Evolutionary conservation across 2,113 vertebrate species (phyloP).

Genomic region (Hemiscyllium ocellatum): DNA sequence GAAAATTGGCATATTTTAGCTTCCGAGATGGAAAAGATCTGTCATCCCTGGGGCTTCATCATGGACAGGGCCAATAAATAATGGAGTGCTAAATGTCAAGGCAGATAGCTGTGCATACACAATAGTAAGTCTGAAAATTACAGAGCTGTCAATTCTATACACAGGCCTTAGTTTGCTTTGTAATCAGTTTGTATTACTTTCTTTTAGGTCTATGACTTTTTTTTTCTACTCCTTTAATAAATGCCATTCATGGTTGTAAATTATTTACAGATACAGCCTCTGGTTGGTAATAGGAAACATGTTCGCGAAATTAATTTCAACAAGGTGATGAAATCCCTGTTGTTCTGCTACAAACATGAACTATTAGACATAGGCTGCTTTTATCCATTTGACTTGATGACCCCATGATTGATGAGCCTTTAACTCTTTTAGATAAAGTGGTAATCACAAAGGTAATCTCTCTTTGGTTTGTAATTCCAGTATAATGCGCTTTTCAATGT

Average conservation of each 20-base stretch:
- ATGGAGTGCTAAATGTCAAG: slow-evolving; percentile 72
- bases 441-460: background rate
- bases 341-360: background rate
- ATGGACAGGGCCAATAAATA: slow-evolving; percentile 64
- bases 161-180: slow-evolving; percentile 70
- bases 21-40: slow-evolving; percentile 62
- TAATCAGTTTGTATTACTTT: slow-evolving; percentile 68
- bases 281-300: slow-evolving; percentile 20
- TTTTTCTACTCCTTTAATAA: slow-evolving; percentile 41
- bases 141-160: slow-evolving; percentile 66
- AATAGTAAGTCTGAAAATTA: slow-evolving; percentile 66
- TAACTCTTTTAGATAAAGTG: slow-evolving; percentile 1
- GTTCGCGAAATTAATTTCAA: slow-evolving; percentile 30
- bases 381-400: slow-evolving; percentile 37
- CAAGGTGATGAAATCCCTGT: slow-evolving; percentile 23
- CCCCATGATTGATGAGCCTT: background rate
- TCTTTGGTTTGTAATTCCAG: background rate
- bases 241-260: slow-evolving; percentile 2
- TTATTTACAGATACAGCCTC: slow-evolving; percentile 14
- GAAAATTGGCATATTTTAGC: slow-evolving; percentile 57
- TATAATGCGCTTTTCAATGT: background rate
- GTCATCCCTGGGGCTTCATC: slow-evolving; percentile 65
- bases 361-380: background rate
- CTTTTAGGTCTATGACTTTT: slow-evolving; percentile 27
- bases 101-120: slow-evolving; percentile 70